These are phyloP conservation scores for Noctilio leporinus DNA, from an alignment of 2,113 vertebrate species.

Conservation along the genomic window DNA sequence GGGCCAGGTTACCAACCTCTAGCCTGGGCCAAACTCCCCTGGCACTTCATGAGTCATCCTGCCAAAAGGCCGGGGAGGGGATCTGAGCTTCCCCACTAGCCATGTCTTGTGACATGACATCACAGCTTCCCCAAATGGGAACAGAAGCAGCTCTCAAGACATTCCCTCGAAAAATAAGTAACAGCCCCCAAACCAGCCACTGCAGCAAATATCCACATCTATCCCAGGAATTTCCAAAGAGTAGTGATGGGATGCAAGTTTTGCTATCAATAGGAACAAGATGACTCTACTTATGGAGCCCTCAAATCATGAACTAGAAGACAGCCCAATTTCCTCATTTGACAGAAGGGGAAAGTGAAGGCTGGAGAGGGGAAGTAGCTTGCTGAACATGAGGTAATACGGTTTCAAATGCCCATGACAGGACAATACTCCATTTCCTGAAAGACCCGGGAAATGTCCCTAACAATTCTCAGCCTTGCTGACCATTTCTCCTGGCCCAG, in stretches of 20 bases:
- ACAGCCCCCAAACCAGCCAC: conserved; percentile 40
- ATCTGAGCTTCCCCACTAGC: background rate
- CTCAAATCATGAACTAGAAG: background rate
- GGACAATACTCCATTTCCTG: background rate
- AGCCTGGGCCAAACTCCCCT: background rate
- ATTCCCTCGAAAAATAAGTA: conserved; percentile 60
- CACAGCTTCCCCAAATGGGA: conserved; percentile 63
- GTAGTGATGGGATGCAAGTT: background rate
- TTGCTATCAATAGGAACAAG: background rate
- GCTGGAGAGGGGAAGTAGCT: background rate
- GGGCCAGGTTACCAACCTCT: background rate
- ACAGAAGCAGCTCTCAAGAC: conserved; percentile 58
- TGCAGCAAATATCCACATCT: conserved; percentile 22
- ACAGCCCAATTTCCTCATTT: background rate
- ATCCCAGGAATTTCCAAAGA: background rate
- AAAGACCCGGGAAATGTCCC: background rate
- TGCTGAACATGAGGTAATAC: background rate
- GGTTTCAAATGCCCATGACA: background rate
- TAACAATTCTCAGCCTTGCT: background rate
- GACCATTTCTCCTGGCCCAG: background rate
- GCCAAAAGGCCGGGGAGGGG: background rate
- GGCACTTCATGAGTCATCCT: background rate
- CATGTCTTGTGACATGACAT: conserved; percentile 51
- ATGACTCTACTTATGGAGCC: background rate
- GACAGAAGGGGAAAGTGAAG: background rate